Evolutionary conservation across 2,113 vertebrate genomes (phyloP), one percentile per base, ranked within the genome.

Genomic region (Ochotona princeps): DNA sequence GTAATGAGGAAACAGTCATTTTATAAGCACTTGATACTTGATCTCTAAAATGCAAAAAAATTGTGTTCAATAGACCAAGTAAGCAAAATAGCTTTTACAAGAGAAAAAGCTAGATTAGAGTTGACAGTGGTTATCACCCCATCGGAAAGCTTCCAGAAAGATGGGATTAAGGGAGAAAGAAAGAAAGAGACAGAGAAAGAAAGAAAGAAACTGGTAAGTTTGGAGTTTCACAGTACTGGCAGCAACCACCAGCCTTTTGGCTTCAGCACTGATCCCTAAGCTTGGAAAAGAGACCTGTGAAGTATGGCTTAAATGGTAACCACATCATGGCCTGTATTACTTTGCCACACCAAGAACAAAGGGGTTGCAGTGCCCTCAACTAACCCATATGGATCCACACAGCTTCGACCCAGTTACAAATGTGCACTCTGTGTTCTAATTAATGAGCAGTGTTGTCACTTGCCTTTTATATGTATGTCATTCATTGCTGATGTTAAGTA

Each of bases 401-500:
- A 74, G 25, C 78, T 66, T 91, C 65, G 51, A 2, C 44, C 25
- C 10, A 49, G 35, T n/a, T 61, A 30, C 0, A 2, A 32, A 25
- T 76, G 65, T 72, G 18, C 49, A 20, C 80, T 38, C 35, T 17
- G 66, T 86, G 30, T 75, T 78, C 44, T 91, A 88, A 60, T 75
- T 84, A 90, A 90, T 35, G 32, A 79, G n/a, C 20, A 9, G 35
- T 21, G 4, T 28, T 83, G 5, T 65, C 8, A 17, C 73, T 75
- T 70, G 30, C 47, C 38, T 60, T 76, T 92, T 72, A 90, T 17
- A 67, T 80, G 44, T 30, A 67, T 69, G 85, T 86, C 35, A 70
- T 57, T 95, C 88, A 73, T 18, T 85, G 79, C 76, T 88, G 80
- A 90, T 85, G 83, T 80, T 94, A 96, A 93, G 47, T 80, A 94